A percentile compares a stretch with the other conserved stretches of the same genome.
Conservation (phyloP, 2,113 vertebrate genomes). For the Prunella fulvescens region DNA sequence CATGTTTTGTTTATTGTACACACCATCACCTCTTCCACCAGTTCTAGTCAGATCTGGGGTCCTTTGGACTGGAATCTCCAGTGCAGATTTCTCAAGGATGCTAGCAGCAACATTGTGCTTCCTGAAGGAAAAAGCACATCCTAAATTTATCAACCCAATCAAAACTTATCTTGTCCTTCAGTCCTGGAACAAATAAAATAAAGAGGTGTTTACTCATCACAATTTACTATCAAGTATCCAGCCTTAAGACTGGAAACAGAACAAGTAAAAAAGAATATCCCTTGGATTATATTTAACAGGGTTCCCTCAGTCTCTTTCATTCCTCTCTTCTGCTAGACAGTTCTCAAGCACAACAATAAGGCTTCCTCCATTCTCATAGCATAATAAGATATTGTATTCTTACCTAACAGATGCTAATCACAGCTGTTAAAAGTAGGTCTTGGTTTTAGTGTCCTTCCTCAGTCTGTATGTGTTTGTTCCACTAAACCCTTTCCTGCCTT, state of each 20-base stretch:
- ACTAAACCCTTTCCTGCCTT: background rate
- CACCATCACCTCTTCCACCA: background rate
- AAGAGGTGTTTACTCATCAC: background rate
- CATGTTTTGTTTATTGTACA: background rate
- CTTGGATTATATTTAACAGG: background rate
- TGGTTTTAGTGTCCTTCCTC: background rate
- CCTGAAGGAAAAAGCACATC: background rate
- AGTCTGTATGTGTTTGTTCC: background rate
- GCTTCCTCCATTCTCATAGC: background rate
- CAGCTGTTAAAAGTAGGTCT: background rate
- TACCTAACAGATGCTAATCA: background rate
- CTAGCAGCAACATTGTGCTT: background rate
- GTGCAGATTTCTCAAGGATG: background rate
- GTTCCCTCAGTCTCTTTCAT: background rate
- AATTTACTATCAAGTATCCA: background rate
- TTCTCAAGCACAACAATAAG: background rate
- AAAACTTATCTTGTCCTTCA: background rate
- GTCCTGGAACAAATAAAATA: background rate
- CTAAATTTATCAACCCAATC: background rate
- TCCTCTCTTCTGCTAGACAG: background rate
- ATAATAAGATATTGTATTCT: background rate
- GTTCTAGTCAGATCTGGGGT: background rate
- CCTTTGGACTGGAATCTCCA: background rate
- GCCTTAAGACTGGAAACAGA: background rate
- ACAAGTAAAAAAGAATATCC: background rate